These are phyloP conservation scores for Machaerirhynchus nigripectus DNA, from an alignment of 2,113 vertebrate species.

Conservation along the genomic window DNA sequence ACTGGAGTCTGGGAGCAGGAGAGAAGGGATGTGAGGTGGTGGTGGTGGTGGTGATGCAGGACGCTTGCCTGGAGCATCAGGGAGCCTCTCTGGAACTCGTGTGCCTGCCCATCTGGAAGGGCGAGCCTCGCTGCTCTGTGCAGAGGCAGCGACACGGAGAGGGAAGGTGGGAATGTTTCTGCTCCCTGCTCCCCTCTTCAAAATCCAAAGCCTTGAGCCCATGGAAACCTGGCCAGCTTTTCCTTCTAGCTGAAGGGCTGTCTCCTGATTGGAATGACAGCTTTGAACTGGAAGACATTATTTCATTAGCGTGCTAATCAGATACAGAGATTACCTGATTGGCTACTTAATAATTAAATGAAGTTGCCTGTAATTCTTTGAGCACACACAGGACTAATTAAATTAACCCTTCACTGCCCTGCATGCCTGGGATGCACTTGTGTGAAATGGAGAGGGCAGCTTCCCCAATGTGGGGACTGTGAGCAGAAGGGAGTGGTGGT, in stretches of 20 bases:
- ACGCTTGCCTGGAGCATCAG: neutral
- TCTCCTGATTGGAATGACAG: constrained; percentile 71
- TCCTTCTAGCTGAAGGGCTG: constrained; percentile 56
- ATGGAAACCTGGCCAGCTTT: constrained; percentile 64
- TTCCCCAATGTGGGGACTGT: neutral
- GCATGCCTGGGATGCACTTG: constrained; percentile 3
- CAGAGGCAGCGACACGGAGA: neutral
- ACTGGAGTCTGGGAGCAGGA: neutral
- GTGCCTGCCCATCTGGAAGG: neutral
- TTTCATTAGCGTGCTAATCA: constrained; percentile 74
- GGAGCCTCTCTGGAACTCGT: neutral
- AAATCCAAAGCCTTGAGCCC: constrained; percentile 18
- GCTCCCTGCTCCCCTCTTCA: neutral
- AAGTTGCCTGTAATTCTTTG: constrained; percentile 75
- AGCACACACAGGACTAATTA: constrained; percentile 72
- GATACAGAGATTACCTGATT: constrained; percentile 72
- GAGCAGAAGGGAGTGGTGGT: neutral
- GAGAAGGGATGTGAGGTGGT: neutral
- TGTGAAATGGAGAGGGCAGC: constrained; percentile 41
- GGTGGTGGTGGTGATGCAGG: neutral
- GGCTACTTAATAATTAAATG: constrained; percentile 78
- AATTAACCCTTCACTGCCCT: constrained; percentile 69
- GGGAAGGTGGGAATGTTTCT: neutral
- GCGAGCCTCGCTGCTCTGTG: fast-evolving
- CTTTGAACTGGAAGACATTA: constrained; percentile 74